Evolutionary conservation across 2,888 invertebrate species (phyloP).

Genomic region (Drosophila sordidapex): DNA sequence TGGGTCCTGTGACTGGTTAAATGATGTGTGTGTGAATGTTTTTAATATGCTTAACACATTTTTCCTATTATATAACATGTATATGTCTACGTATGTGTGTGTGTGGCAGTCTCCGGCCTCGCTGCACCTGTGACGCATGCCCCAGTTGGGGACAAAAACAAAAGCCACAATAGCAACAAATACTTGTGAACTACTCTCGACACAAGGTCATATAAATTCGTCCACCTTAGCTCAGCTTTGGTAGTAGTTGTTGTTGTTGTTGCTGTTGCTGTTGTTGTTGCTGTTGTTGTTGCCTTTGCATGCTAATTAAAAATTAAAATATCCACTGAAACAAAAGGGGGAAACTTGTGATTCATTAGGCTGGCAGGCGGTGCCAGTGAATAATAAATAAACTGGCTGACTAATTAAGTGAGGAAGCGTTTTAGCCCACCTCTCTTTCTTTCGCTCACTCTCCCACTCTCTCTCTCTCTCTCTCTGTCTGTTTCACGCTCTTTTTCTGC

Average conservation of each 20-base stretch:
- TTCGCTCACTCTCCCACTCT: not conserved
- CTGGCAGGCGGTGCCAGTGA: conserved; percentile 72
- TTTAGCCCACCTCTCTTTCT: not conserved
- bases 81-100: not conserved
- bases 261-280: conserved; percentile 13
- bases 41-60: conserved; percentile 72
- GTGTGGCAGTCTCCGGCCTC: conserved; percentile 44
- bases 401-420: conserved; percentile 72
- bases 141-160: conserved; percentile 33
- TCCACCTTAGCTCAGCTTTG: conserved; percentile 36
- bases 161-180: conserved; percentile 46
- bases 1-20: conserved; percentile 58
- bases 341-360: conserved; percentile 76
- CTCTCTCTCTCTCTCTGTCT: not conserved
- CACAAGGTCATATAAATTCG: conserved; percentile 73
- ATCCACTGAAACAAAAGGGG: conserved; percentile 66
- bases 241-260: conserved; percentile 7
- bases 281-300: conserved; percentile 50
- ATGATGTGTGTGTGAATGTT: conserved; percentile 72
- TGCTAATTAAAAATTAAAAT: conserved; percentile 79
- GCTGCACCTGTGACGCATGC: conserved; percentile 72
- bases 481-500: not conserved
- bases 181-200: conserved; percentile 58
- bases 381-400: conserved; percentile 77
- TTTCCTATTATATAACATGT: conserved; percentile 31